Evolutionary conservation across 2,888 invertebrate species (phyloP).

Genomic region (Temnothorax rugatulus): DNA sequence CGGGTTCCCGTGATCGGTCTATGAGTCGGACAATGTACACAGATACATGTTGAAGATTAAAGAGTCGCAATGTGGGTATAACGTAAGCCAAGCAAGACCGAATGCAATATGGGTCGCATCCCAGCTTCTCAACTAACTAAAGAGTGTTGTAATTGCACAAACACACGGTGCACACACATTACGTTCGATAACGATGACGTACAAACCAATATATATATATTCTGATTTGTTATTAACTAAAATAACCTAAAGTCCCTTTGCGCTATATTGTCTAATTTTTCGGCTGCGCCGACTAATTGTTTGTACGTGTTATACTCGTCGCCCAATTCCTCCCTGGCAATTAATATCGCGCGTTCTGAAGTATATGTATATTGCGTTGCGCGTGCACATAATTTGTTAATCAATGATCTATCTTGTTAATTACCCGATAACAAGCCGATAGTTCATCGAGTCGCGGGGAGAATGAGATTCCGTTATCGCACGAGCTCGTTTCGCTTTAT

Average conservation of each 20-base stretch:
- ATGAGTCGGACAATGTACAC: slow-evolving; percentile 29
- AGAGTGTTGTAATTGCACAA: background rate
- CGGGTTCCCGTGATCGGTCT: background rate
- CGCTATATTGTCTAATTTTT: background rate
- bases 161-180: background rate
- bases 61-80: background rate
- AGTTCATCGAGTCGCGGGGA: slow-evolving; percentile 57
- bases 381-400: slow-evolving; percentile 72
- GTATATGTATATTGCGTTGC: background rate
- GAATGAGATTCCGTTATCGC: slow-evolving; percentile 81
- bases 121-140: background rate
- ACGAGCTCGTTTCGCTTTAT: slow-evolving; percentile 80
- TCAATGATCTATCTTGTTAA: slow-evolving; percentile 74
- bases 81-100: background rate
- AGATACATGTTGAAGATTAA: slow-evolving; percentile 9
- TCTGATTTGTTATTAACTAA: background rate
- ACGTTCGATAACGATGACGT: background rate
- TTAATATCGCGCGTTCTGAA: background rate
- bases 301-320: background rate
- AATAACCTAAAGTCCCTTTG: background rate
- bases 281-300: background rate
- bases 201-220: background rate
- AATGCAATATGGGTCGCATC: background rate
- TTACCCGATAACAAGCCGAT: slow-evolving; percentile 75
- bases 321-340: background rate